Percentiles rank a stretch among this genome's conserved stretches.
Evolutionary conservation across 1,140 invertebrate genomes (phyloP).

Genomic region (Sipha flava): DNA sequence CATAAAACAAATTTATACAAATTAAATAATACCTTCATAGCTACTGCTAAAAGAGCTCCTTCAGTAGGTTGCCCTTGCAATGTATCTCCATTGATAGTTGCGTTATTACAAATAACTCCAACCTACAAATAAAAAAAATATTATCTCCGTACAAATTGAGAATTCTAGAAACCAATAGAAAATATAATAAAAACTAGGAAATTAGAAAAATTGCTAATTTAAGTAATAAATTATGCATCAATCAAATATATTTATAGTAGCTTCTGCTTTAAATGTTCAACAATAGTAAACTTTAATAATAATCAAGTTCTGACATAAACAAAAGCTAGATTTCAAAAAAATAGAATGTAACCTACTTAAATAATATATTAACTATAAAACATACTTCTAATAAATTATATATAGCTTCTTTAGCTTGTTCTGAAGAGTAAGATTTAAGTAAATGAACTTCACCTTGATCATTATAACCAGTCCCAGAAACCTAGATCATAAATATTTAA

Average conservation of each 20-base stretch:
- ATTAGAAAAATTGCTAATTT: too few species aligned
- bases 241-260: too few species aligned
- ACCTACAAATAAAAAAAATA: slow-evolving; percentile 53
- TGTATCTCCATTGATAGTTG: slow-evolving; percentile 74
- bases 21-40: slow-evolving; percentile 66
- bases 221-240: too few species aligned
- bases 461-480: slow-evolving; percentile 86
- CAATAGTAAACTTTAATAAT: too few species aligned
- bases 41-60: slow-evolving; percentile 84
- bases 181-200: too few species aligned
- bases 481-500: slow-evolving; percentile 40
- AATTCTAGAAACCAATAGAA: too few species aligned
- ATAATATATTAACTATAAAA: not conserved
- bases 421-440: slow-evolving; percentile 65
- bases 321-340: not conserved
- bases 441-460: slow-evolving; percentile 72
- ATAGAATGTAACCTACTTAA: slow-evolving; percentile 1
- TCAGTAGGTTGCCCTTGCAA: slow-evolving; percentile 94
- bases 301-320: not conserved
- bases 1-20: not conserved
- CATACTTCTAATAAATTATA: slow-evolving; percentile 42
- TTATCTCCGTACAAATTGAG: too few species aligned
- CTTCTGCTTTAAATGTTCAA: too few species aligned
- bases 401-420: slow-evolving; percentile 62
- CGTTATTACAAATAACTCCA: slow-evolving; percentile 94